Base-by-base conservation (phyloP, 1,140 invertebrate genomes). In the Halyomorpha halys region DNA sequence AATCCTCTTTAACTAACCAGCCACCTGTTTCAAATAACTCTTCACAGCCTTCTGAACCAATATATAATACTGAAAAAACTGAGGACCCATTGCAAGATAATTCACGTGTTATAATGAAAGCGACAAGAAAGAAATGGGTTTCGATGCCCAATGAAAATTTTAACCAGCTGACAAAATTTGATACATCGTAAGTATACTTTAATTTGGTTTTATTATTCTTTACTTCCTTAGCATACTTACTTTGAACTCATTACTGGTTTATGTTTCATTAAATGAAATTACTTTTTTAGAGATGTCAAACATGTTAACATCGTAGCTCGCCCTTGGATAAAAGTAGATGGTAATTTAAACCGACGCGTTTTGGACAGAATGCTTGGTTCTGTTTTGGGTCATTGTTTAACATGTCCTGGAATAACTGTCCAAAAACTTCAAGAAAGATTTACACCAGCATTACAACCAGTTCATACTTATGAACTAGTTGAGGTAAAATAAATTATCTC, bases 281-380 rank as follows among this genome's bases (percentile, higher is more conserved):
- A 23, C 14, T 23, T 44, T 60, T 60, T 60, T 18, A 60, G 59
- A 30, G 30, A 60, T 4, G 21, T 59, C 18, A 59, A 56, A 30
- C 9, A 62, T 15, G 30, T 59, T 13, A 44, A 59, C 27, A 67
- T 74, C 68, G 30, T 66, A 66, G 74, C 72, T 63, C 76, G 82
- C 66, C 86, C 86, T 0, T 91, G 89, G 89, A 82, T 86, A 61
- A 79, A 83, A 65, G 78, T 90, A 6, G 85, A 90, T 73, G 88
- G 87, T 1, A 77, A 79, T 0, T 70, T 91, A 0, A 90, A 91
- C 73, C 76, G 81, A 25, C 74, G 81, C 47, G 79, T 86, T 2
- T 74, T 91, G 18, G 83, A 86, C 70, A 80, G 82, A 39, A 83
- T 87, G 80, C 65, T 90, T 34, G 82, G 83, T 27, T 77, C 81